phyloP scores from a whole-genome alignment of 2,888 invertebrate species.

The Chironomus tentans region DNA sequence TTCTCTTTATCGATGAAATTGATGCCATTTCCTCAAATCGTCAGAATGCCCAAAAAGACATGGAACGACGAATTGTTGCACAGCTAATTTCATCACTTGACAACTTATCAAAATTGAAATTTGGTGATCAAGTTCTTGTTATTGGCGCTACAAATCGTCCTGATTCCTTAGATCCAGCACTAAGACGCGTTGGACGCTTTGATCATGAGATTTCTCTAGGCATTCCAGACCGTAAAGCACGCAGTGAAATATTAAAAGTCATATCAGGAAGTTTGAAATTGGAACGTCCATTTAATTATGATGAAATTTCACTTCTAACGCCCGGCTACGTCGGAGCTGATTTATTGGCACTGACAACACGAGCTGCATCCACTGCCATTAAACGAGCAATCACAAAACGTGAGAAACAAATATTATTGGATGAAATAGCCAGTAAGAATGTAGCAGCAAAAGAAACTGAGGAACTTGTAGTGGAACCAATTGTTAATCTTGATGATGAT shows the following conservation, averaged over 20 bases:
- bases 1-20: conserved; percentile 93
- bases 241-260: conserved; percentile 66
- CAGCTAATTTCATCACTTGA: conserved; percentile 86
- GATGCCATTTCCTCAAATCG: conserved; percentile 91
- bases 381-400: conserved; percentile 45
- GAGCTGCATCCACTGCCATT: conserved; percentile 81
- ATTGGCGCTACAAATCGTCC: conserved; percentile 95
- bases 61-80: conserved; percentile 92
- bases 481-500: conserved; percentile 26
- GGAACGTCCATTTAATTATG: conserved; percentile 59
- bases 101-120: conserved; percentile 47
- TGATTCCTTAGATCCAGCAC: conserved; percentile 83
- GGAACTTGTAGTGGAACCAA: conserved; percentile 26
- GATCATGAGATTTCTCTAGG: conserved; percentile 90
- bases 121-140: conserved; percentile 50
- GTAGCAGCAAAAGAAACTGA: conserved; percentile 32
- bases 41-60: conserved; percentile 83
- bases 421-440: conserved; percentile 32
- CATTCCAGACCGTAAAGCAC: conserved; percentile 78
- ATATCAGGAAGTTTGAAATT: conserved; percentile 64
- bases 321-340: conserved; percentile 97
- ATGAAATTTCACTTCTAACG: conserved; percentile 68
- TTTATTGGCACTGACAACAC: conserved; percentile 72
- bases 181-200: conserved; percentile 85
- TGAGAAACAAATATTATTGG: conserved; percentile 11